Evolutionary conservation across 1,140 invertebrate genomes (phyloP), one percentile per base, ranked within the genome.

Genomic region (Drosophila asahinai): DNA sequence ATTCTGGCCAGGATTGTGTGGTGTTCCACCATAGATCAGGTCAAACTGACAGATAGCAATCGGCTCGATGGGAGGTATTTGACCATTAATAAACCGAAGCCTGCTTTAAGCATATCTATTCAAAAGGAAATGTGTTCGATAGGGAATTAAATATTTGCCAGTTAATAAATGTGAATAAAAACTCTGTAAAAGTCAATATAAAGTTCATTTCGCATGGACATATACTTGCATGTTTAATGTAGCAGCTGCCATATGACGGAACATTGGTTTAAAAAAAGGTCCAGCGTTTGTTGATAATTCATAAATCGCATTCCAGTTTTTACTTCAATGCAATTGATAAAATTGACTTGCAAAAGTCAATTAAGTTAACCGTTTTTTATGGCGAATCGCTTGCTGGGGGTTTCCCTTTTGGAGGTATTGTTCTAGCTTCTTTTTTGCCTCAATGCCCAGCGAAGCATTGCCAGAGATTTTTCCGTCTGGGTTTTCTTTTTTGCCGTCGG

Each of bases 381-480:
- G 52, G 43, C 4, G 4, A 73, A 33, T 15, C 22, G 49, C 19
- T 36, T 2, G 25, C 22, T 14, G 51, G 27, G 33, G 48, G 42
- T 43, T 49, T 43, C 47, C 51, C 55, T 77, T 67, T 68, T 48
- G 42, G 45, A 17, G 12, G 12, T 25, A 33, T 43, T 68, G 68
- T 74, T 72, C 45, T 72, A n/a, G 38, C 40, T 36, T 22, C 5
- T 22, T 64, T 45, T 33, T 30, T 62, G 51, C 75, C 75, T 42
- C 43, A 52, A 62, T 70, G 27, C 9, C 43, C 75, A 78, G n/a
- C 74, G 22, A 78, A 62, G 75, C 75, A 60, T 78, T 51, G 48
- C 54, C 48, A 66, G 17, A 66, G 48, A 58, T 66, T 67, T 76
- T 77, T 42, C 52, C 43, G 38, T 43, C 59, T 55, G 33, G 14